Conservation (phyloP, 2,113 vertebrate species). For the Tragulus kanchil region DNA sequence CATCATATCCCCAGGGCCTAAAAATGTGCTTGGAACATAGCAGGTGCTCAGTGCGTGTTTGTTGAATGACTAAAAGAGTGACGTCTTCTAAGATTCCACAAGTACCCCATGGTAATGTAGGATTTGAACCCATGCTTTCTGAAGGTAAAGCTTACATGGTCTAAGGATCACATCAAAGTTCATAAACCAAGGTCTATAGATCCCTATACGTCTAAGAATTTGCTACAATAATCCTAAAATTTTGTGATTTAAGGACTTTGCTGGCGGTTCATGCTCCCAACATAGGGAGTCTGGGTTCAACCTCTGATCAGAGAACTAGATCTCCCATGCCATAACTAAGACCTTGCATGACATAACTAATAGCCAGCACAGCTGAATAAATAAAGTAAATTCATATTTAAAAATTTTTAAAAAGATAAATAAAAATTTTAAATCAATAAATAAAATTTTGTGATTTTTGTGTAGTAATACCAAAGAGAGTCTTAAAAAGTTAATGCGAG, state of each 20-base stretch:
- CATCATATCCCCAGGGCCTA: neutral
- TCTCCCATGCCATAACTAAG: neutral
- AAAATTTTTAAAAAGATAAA: neutral
- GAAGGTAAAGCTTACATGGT: neutral
- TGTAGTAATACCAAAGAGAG: neutral
- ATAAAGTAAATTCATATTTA: neutral
- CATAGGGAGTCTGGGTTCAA: neutral
- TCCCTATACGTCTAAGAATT: neutral
- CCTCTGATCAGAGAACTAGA: neutral
- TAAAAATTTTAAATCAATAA: neutral
- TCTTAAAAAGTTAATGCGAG: neutral
- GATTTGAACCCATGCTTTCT: neutral
- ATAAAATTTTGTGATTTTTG: neutral
- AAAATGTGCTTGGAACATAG: neutral
- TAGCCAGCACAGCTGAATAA: neutral
- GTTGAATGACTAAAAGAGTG: conserved; percentile 10
- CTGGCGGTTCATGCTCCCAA: neutral
- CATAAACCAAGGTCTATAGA: neutral
- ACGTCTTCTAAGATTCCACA: conserved; percentile 13
- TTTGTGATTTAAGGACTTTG: neutral
- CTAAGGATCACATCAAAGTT: neutral
- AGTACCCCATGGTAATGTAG: fast-evolving
- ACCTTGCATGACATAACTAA: neutral
- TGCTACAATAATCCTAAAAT: neutral
- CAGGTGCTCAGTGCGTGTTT: neutral